These are phyloP conservation scores for Eupleurogrammus muticus DNA, from an alignment of 2,797 vertebrate species.

Conservation along the genomic window DNA sequence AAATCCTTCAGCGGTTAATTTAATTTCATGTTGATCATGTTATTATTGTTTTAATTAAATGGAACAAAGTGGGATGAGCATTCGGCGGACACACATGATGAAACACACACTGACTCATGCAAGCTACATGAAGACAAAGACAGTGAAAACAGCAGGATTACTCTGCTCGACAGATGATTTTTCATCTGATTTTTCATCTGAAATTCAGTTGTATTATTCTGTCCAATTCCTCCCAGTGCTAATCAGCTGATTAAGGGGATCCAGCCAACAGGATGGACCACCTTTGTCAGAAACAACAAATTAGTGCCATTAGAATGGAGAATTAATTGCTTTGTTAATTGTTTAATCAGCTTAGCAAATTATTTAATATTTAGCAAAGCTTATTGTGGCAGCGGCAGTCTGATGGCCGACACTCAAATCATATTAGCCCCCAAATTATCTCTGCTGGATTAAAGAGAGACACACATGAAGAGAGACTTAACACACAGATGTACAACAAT, in stretches of 20 bases:
- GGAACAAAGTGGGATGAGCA: slow-evolving; percentile 55
- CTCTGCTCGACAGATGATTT: slow-evolving; percentile 65
- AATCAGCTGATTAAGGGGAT: slow-evolving; percentile 81
- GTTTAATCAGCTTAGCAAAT: slow-evolving; percentile 83
- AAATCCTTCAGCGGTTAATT: slow-evolving; percentile 85
- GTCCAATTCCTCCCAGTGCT: slow-evolving; percentile 48
- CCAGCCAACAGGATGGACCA: slow-evolving; percentile 71
- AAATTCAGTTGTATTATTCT: slow-evolving; percentile 40
- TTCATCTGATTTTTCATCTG: slow-evolving; percentile 73
- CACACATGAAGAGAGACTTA: slow-evolving; percentile 68
- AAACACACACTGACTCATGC: slow-evolving; percentile 37
- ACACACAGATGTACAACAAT: slow-evolving; percentile 70
- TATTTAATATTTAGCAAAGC: slow-evolving; percentile 80
- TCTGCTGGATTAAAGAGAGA: slow-evolving; percentile 75
- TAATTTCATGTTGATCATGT: slow-evolving; percentile 81
- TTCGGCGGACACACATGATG: slow-evolving; percentile 25
- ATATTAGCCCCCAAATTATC: slow-evolving; percentile 80
- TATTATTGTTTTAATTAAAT: slow-evolving; percentile 85
- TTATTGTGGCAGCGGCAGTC: slow-evolving; percentile 75
- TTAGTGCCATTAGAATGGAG: slow-evolving; percentile 81
- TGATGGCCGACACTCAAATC: slow-evolving; percentile 80
- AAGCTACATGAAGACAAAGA: slow-evolving; percentile 62
- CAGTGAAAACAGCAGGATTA: slow-evolving; percentile 58
- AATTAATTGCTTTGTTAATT: slow-evolving; percentile 85
- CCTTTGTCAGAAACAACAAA: slow-evolving; percentile 82